These are phyloP conservation scores for Actinernus sp. DNA, from an alignment of 92 coral and sea anemone genomes.

Conservation along the genomic window DNA sequence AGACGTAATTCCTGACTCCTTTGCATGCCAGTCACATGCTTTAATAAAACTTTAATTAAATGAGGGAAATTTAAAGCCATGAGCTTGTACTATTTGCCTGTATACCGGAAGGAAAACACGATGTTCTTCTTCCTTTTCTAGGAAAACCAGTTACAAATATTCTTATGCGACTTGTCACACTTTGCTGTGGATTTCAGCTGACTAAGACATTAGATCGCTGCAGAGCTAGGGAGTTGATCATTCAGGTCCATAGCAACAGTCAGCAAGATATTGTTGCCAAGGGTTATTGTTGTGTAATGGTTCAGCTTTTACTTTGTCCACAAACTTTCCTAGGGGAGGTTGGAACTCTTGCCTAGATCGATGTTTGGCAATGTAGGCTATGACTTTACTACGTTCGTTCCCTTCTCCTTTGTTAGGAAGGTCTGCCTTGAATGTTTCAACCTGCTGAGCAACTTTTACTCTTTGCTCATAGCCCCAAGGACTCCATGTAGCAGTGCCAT, in stretches of 20 bases:
- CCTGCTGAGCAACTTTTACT: constrained; percentile 16
- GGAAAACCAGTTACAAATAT: constrained; percentile 35
- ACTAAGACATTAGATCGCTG: constrained; percentile 17
- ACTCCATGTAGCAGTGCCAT: constrained; percentile 7
- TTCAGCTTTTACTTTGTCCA: constrained; percentile 28
- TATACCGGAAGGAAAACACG: constrained; percentile 46
- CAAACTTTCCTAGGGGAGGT: constrained; percentile 54
- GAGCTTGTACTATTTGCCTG: constrained; percentile 57
- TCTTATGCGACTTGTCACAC: constrained; percentile 55
- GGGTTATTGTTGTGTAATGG: constrained; percentile 51
- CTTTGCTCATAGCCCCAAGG: constrained; percentile 15
- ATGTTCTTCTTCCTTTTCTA: constrained; percentile 50
- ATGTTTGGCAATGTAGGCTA: constrained; percentile 30
- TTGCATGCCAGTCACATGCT: constrained; percentile 16
- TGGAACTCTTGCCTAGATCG: constrained; percentile 44
- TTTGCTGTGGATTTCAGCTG: constrained; percentile 27
- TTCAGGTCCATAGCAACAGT: constrained; percentile 34
- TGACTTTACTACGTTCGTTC: constrained; percentile 34
- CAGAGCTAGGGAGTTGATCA: constrained; percentile 20
- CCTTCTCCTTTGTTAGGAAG: constrained; percentile 39
- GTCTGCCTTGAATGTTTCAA: not conserved
- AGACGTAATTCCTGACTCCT: constrained; percentile 20
- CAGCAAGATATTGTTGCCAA: constrained; percentile 52
- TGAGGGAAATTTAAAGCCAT: constrained; percentile 49
- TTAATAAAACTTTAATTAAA: constrained; percentile 34